Percentiles rank a stretch among this genome's conserved stretches.
Conservation (phyloP, 2,113 vertebrate species). For the Ascaphus truei region DNA sequence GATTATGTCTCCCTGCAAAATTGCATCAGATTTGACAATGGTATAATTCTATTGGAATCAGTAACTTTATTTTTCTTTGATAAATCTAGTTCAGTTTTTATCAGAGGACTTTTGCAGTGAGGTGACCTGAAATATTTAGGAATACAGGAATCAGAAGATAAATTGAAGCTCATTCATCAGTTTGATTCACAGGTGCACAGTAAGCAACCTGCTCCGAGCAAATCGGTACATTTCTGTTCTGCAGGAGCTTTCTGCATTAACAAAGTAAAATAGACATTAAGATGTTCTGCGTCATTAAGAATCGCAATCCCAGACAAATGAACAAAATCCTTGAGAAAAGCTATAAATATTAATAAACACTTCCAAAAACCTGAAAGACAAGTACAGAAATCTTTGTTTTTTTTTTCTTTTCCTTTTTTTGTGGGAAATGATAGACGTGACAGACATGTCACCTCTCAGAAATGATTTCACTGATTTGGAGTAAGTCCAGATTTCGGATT, state of each 20-base stretch:
- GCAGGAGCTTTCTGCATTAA: background rate
- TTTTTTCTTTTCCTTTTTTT: no score
- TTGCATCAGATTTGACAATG: no score
- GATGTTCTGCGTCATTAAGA: constrained; percentile 4
- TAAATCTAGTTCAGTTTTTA: no score
- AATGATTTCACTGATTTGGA: no score
- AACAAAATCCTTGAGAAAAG: background rate
- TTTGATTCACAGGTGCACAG: background rate
- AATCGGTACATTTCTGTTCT: background rate
- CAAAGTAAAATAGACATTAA: background rate
- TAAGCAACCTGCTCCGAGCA: background rate
- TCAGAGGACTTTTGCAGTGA: no score
- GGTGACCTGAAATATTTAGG: background rate
- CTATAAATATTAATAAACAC: background rate
- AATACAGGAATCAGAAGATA: background rate
- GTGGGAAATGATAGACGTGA: no score
- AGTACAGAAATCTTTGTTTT: background rate
- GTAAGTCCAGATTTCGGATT: no score
- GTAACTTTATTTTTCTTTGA: no score
- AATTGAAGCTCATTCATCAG: background rate
- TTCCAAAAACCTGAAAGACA: background rate
- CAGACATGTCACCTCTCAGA: no score
- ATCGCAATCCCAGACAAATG: background rate
- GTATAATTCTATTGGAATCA: no score
- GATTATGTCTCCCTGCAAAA: no score